phyloP scores from a whole-genome alignment of 2,797 vertebrate species.

The Meriones psammophilus region DNA sequence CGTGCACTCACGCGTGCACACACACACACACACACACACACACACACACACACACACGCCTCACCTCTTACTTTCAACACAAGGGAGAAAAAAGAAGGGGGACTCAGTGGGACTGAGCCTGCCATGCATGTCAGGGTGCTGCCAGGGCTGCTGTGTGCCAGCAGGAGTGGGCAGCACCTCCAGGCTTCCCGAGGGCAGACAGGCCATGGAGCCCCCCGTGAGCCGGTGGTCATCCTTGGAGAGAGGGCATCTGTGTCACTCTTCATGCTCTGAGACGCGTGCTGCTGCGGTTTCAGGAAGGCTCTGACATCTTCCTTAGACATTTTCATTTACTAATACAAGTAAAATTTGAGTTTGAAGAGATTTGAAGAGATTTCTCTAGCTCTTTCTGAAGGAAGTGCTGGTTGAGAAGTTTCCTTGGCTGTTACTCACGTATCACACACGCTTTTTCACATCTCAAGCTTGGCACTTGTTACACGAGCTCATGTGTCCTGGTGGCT shows the following conservation, averaged over 20 bases:
- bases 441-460: conserved; percentile 67
- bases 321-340: conserved; percentile 55
- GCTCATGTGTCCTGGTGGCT: not conserved
- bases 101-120: not conserved
- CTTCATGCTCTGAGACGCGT: not conserved
- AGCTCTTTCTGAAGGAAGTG: conserved; percentile 45
- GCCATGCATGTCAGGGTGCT: not conserved
- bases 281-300: conserved; percentile 5
- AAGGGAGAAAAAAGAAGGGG: not conserved
- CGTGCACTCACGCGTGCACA: too few relatives aligned
- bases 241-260: not conserved
- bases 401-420: conserved; percentile 78
- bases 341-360: conserved; percentile 33
- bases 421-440: conserved; percentile 62
- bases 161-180: not conserved
- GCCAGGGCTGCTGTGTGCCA: not conserved
- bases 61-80: not conserved
- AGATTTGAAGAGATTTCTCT: conserved; percentile 4
- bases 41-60: not conserved
- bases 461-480: not conserved
- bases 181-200: too few relatives aligned
- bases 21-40: too few relatives aligned
- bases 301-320: not conserved
- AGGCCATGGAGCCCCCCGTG: not conserved
- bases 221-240: not conserved